Evolutionary conservation across 53 echinoderm and acorn worm species (phyloP).

Genomic region (Crossaster papposus): DNA sequence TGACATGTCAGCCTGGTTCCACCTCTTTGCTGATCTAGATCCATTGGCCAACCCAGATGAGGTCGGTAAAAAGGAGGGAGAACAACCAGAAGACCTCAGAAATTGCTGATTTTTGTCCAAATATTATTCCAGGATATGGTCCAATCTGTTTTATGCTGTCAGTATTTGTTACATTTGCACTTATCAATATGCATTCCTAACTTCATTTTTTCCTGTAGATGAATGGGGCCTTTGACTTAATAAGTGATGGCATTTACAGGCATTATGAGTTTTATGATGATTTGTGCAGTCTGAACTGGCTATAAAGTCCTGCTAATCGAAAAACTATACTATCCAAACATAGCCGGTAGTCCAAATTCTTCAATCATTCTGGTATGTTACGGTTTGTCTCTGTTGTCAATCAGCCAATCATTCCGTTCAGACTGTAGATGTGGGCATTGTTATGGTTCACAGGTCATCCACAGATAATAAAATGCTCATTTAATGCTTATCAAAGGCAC

Average conservation of each 20-base stretch:
- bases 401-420: too few species aligned
- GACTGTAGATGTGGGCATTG: too few species aligned
- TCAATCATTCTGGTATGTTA: neutral
- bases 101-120: conserved; percentile 65
- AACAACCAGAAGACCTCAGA: conserved; percentile 65
- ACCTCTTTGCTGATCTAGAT: conserved; percentile 96
- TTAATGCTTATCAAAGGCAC: too few species aligned
- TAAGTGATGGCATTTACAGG: neutral
- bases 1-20: conserved; percentile 99
- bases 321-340: neutral
- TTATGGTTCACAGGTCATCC: too few species aligned
- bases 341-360: neutral
- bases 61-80: conserved; percentile 80
- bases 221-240: neutral
- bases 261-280: neutral
- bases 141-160: neutral
- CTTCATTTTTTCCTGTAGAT: neutral
- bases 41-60: conserved; percentile 95
- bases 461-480: too few species aligned
- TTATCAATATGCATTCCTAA: neutral
- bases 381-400: neutral
- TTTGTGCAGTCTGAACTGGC: neutral
- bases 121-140: neutral
- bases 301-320: neutral
- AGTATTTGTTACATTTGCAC: neutral